phyloP scores from a whole-genome alignment of 1,140 invertebrate species.

The Dreissena rostriformis region DNA sequence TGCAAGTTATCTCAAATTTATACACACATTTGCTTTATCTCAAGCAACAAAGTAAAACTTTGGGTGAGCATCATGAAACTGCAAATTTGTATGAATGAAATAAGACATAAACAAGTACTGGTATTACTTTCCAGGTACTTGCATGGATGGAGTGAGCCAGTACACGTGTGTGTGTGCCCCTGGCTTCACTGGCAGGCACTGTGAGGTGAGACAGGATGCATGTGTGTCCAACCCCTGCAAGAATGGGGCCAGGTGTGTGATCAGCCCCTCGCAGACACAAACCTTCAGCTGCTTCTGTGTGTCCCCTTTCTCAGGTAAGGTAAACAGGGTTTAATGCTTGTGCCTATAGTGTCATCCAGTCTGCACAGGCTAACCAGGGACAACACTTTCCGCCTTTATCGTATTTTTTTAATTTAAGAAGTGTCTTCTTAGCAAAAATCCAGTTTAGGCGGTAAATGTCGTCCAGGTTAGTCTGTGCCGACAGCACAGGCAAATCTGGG shows the following conservation, averaged over 20 bases:
- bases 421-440: no score
- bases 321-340: neutral
- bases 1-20: no score
- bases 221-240: conserved; percentile 67
- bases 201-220: conserved; percentile 67
- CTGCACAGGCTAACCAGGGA: no score
- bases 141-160: conserved; percentile 55
- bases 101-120: neutral
- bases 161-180: conserved; percentile 54
- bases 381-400: no score
- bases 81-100: neutral
- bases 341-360: no score
- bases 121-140: conserved; percentile 80
- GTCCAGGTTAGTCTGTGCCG: no score
- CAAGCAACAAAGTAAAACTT: no score
- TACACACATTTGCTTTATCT: neutral
- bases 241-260: conserved; percentile 55
- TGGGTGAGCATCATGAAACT: neutral
- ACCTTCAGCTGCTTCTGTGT: conserved; percentile 44
- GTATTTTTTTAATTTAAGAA: no score
- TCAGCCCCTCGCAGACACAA: neutral
- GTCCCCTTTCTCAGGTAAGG: conserved; percentile 48
- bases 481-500: no score
- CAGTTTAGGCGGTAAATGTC: no score
- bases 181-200: conserved; percentile 57